Percentiles rank a stretch among this genome's conserved stretches.
These are phyloP conservation scores for Orchesellides sinensis DNA, from an alignment of 2,888 invertebrate genomes.

Conservation along the genomic window DNA sequence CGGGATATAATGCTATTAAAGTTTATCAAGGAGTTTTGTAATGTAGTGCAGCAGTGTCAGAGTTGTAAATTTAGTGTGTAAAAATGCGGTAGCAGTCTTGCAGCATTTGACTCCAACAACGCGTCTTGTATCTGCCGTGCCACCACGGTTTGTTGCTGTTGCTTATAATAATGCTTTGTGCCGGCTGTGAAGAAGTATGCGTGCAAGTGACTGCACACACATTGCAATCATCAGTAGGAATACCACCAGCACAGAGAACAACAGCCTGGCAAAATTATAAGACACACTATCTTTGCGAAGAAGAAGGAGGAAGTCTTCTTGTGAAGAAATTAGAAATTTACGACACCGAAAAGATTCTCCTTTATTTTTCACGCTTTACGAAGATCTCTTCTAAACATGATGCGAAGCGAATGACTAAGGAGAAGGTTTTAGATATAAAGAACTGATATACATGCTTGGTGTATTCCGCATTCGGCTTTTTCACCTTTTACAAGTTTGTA, in stretches of 20 bases:
- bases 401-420: neutral
- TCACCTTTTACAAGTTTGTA: too few species aligned
- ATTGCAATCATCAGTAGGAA: neutral
- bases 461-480: too few species aligned
- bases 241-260: constrained; percentile 8
- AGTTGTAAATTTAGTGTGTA: constrained; percentile 36
- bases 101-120: neutral
- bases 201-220: neutral
- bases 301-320: constrained; percentile 48
- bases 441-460: neutral
- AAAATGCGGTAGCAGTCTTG: neutral
- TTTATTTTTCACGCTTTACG: constrained; percentile 52
- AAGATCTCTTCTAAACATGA: constrained; percentile 29
- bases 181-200: neutral
- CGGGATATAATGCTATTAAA: too few species aligned
- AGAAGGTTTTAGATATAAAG: neutral
- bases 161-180: neutral
- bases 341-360: constrained; percentile 58
- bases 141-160: neutral
- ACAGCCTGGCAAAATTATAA: neutral
- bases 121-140: too few species aligned
- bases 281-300: constrained; percentile 21
- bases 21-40: neutral
- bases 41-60: constrained; percentile 35
- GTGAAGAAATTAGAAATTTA: constrained; percentile 52